phyloP scores from a whole-genome alignment of 2,888 invertebrate species.

The Rhorus exstirpatorius region DNA sequence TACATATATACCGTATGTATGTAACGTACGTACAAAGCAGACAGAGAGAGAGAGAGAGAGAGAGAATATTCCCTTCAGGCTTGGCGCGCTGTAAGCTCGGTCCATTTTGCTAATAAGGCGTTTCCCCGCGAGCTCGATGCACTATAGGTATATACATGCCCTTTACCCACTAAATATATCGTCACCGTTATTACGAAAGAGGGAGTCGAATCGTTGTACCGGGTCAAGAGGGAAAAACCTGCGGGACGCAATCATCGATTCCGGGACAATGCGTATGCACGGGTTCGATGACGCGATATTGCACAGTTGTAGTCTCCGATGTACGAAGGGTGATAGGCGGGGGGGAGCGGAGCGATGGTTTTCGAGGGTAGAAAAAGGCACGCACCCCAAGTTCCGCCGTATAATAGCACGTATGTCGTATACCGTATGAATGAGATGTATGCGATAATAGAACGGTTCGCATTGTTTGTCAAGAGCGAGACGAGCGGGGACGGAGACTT shows the following conservation, averaged over 20 bases:
- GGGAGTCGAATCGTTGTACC: constrained; percentile 51
- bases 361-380: constrained; percentile 62
- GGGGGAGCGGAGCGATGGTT: constrained; percentile 46
- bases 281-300: constrained; percentile 66
- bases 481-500: constrained; percentile 22
- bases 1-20: constrained; percentile 20
- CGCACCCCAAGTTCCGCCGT: constrained; percentile 38
- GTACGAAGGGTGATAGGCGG: constrained; percentile 5
- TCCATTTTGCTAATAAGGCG: constrained; percentile 81
- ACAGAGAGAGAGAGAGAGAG: too few relatives aligned
- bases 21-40: constrained; percentile 25
- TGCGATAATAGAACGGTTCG: constrained; percentile 65
- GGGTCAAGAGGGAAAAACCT: constrained; percentile 76
- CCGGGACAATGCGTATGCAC: constrained; percentile 67
- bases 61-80: constrained; percentile 64
- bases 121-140: constrained; percentile 66
- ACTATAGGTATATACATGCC: constrained; percentile 13
- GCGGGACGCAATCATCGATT: constrained; percentile 65
- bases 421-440: constrained; percentile 53
- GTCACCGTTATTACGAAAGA: constrained; percentile 55
- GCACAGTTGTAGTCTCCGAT: constrained; percentile 47
- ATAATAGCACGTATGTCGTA: constrained; percentile 59
- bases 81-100: constrained; percentile 53
- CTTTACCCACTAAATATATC: constrained; percentile 46
- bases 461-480: constrained; percentile 55